These are phyloP conservation scores for Subacronicta megacephala DNA, from an alignment of 2,888 invertebrate genomes.

Conservation along the genomic window DNA sequence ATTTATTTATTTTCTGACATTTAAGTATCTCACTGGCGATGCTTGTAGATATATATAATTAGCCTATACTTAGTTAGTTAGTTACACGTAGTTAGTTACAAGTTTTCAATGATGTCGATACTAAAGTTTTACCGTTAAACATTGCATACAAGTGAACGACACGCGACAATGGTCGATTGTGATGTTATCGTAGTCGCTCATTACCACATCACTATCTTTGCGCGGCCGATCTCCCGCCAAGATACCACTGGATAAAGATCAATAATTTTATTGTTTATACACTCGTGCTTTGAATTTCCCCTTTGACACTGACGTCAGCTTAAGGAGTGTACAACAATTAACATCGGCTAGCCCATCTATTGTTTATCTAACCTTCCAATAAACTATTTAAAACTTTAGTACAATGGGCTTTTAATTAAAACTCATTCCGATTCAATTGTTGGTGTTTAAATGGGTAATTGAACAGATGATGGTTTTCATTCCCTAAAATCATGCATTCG, in stretches of 20 bases:
- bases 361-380: conserved; percentile 50
- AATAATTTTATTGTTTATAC: conserved; percentile 69
- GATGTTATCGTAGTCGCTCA: conserved; percentile 63
- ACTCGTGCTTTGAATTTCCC: conserved; percentile 69
- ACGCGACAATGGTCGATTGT: conserved; percentile 65
- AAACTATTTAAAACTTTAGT: conserved; percentile 15
- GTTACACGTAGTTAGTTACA: too few relatives aligned
- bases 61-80: too few relatives aligned
- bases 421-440: conserved; percentile 16
- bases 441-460: conserved; percentile 1
- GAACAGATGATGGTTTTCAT: conserved; percentile 9
- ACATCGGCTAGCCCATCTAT: conserved; percentile 44
- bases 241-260: conserved; percentile 67
- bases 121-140: conserved; percentile 27
- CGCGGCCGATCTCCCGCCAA: conserved; percentile 60
- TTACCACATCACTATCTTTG: conserved; percentile 60
- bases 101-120: conserved; percentile 22
- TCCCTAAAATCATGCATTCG: conserved; percentile 15
- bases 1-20: too few relatives aligned
- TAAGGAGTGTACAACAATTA: conserved; percentile 45
- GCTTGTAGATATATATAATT: too few relatives aligned
- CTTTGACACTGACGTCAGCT: conserved; percentile 60
- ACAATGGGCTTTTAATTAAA: conserved; percentile 23
- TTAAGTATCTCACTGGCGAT: too few relatives aligned
- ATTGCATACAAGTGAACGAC: conserved; percentile 59